Conservation (phyloP, 2,888 invertebrate genomes). For the Lepidochitona cinerea region DNA sequence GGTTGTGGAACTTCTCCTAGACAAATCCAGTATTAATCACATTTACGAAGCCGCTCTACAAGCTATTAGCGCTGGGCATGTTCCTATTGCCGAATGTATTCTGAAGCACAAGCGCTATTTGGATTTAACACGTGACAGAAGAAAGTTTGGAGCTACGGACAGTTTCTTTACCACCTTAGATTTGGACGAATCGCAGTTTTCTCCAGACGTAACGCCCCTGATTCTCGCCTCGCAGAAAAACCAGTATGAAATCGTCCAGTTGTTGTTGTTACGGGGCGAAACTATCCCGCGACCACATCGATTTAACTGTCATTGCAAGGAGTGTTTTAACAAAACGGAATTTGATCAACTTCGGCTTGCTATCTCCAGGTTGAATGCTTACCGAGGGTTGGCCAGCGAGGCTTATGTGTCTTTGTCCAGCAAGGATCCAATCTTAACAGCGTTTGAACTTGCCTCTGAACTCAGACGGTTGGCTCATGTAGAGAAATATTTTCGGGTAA, state of each 20-base stretch:
- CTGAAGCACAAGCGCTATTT: constrained; percentile 66
- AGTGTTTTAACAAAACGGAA: constrained; percentile 60
- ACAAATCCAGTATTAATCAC: constrained; percentile 60
- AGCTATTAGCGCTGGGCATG: constrained; percentile 68
- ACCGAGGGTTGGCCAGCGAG: constrained; percentile 65
- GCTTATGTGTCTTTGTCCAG: constrained; percentile 67
- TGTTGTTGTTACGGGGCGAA: constrained; percentile 58
- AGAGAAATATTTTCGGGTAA: constrained; percentile 69
- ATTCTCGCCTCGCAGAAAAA: constrained; percentile 67
- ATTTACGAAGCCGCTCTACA: constrained; percentile 66
- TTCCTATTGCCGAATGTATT: constrained; percentile 68
- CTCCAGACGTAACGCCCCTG: constrained; percentile 66
- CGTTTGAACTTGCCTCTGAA: constrained; percentile 63
- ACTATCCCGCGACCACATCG: constrained; percentile 45
- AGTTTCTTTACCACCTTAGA: constrained; percentile 50
- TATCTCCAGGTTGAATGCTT: constrained; percentile 66
- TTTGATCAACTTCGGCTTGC: constrained; percentile 68
- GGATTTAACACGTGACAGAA: constrained; percentile 50
- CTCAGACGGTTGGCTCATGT: constrained; percentile 56
- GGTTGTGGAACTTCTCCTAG: constrained; percentile 65
- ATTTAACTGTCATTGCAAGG: constrained; percentile 62
- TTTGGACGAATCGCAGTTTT: constrained; percentile 64
- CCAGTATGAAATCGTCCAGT: constrained; percentile 66
- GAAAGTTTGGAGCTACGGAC: constrained; percentile 29
- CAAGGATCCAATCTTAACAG: constrained; percentile 67